Conservation (phyloP, 2,113 vertebrate species). For the Butorides virescens region DNA sequence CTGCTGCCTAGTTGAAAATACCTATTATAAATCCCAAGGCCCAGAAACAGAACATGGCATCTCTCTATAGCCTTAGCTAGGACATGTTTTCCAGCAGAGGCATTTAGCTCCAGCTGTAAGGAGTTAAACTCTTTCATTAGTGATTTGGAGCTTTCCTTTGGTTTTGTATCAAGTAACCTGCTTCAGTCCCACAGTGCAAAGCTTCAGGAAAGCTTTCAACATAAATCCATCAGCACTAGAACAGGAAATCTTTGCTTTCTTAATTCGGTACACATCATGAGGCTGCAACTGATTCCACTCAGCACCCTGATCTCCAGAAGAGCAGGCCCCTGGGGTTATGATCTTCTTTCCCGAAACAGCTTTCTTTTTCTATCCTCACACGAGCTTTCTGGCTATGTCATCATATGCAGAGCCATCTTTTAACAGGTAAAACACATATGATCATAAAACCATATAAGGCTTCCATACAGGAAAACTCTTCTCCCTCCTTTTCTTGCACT, state of each 20-base stretch:
- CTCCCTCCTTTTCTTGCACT: background rate
- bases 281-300: background rate
- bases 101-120: background rate
- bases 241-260: background rate
- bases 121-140: background rate
- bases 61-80: background rate
- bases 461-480: background rate
- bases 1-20: background rate
- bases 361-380: background rate
- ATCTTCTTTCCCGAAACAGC: background rate
- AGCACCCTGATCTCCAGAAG: background rate
- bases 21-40: background rate
- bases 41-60: background rate
- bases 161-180: background rate
- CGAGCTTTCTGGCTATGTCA: background rate
- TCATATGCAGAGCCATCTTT: background rate
- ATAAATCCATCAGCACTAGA: background rate
- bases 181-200: background rate
- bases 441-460: background rate
- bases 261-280: background rate
- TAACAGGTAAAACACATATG: background rate
- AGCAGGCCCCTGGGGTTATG: background rate
- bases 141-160: background rate
- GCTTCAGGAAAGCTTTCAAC: background rate
- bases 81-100: background rate